These are phyloP conservation scores for Pomacea canaliculata DNA, from an alignment of 2,888 invertebrate genomes.

Conservation along the genomic window DNA sequence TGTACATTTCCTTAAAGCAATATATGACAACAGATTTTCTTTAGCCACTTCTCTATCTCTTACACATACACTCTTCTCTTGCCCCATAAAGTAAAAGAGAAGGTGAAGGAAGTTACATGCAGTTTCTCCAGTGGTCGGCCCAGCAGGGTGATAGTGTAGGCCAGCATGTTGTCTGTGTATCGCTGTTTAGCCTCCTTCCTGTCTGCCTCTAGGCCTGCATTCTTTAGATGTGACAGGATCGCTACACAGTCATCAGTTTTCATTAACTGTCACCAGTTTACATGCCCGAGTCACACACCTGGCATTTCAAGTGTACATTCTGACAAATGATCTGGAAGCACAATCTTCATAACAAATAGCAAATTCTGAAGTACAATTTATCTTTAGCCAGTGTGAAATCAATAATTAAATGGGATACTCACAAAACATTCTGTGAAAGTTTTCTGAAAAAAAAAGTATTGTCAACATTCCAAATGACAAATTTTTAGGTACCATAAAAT, in stretches of 20 bases:
- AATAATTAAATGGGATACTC: constrained; percentile 46
- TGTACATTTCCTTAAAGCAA: no score
- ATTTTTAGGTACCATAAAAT: no score
- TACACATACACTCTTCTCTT: no score
- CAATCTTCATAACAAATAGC: no score
- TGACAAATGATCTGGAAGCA: no score
- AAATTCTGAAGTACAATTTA: no score
- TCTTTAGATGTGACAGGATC: constrained; percentile 88
- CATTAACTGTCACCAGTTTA: not conserved
- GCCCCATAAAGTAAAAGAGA: no score
- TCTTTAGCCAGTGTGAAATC: not conserved
- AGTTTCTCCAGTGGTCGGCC: constrained; percentile 92
- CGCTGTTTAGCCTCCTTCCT: constrained; percentile 90
- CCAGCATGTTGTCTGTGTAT: constrained; percentile 89
- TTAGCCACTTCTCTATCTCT: no score
- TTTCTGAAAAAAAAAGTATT: constrained; percentile 76
- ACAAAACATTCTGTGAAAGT: constrained; percentile 91
- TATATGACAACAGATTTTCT: no score
- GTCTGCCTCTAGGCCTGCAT: constrained; percentile 86
- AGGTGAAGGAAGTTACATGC: constrained; percentile 75
- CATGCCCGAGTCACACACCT: no score
- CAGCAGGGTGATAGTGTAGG: constrained; percentile 94
- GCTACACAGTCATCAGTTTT: constrained; percentile 69
- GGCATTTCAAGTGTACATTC: no score
- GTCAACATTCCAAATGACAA: no score